These are phyloP conservation scores for Dascillus cervinus DNA, from an alignment of 2,888 invertebrate species.

Conservation along the genomic window DNA sequence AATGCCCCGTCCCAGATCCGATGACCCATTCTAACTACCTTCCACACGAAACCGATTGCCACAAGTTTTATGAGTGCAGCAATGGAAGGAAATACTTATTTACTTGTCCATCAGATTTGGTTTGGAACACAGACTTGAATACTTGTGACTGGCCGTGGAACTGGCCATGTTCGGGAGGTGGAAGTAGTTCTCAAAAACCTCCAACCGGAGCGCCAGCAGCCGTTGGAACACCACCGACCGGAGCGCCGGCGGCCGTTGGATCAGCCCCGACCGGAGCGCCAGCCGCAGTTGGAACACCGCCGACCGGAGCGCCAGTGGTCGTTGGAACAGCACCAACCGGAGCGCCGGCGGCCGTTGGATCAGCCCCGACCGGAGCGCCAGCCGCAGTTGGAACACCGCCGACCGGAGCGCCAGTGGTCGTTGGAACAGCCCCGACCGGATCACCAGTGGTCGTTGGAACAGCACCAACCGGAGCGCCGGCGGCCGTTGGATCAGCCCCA, in stretches of 20 bases:
- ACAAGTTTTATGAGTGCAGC: slow-evolving; percentile 18
- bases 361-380: not conserved
- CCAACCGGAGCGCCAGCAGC: not conserved
- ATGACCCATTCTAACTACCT: slow-evolving; percentile 12
- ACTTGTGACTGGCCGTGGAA: slow-evolving; percentile 10
- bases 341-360: not conserved
- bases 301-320: not conserved
- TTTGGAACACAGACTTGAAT: slow-evolving; percentile 6
- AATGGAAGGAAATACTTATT: slow-evolving; percentile 10
- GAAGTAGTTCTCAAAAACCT: not conserved
- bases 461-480: not conserved
- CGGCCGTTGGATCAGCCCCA: not conserved
- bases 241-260: not conserved
- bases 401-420: not conserved
- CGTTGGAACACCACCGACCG: not conserved
- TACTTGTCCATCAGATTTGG: slow-evolving; percentile 6
- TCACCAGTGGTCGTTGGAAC: not conserved
- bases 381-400: not conserved
- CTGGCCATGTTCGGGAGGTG: slow-evolving; percentile 4
- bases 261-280: not conserved
- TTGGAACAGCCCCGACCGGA: not conserved
- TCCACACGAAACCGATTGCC: slow-evolving; percentile 18
- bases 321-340: not conserved
- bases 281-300: not conserved
- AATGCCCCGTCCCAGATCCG: slow-evolving; percentile 15